Percentiles rank a stretch among this genome's conserved stretches.
phyloP scores from a whole-genome alignment of 2,113 vertebrate species.

The Bambusicola thoracicus region DNA sequence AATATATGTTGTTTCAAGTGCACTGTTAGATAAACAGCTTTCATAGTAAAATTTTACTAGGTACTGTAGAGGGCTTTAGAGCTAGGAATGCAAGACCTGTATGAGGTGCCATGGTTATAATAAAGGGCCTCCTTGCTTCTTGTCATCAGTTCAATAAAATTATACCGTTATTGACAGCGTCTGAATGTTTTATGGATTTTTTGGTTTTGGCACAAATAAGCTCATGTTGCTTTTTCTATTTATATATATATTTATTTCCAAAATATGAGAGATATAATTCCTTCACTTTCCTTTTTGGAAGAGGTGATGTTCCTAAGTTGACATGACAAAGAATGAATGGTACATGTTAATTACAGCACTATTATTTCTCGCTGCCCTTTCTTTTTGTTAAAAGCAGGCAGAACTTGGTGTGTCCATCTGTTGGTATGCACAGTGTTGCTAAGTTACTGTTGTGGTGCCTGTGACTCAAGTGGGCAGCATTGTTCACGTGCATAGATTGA shows the following conservation, averaged over 20 bases:
- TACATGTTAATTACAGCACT: not conserved
- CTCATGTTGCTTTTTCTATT: not conserved
- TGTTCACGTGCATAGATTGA: not conserved
- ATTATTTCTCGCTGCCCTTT: not conserved
- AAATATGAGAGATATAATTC: not conserved
- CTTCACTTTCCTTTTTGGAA: not conserved
- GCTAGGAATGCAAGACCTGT: not conserved
- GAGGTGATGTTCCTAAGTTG: not conserved
- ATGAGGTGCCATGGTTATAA: not conserved
- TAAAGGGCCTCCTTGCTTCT: not conserved
- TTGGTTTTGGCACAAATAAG: not conserved
- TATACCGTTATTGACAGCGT: not conserved
- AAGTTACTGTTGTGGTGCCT: not conserved
- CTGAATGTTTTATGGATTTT: not conserved
- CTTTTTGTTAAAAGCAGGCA: not conserved
- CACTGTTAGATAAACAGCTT: conserved; percentile 8
- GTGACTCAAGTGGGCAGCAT: not conserved
- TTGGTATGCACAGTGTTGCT: not conserved
- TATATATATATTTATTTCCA: not conserved
- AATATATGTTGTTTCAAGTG: not conserved
- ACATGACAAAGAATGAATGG: not conserved
- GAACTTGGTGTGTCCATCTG: not conserved
- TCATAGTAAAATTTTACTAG: not conserved
- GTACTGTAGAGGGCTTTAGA: not conserved
- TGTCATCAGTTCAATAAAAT: not conserved